Base-by-base conservation (phyloP, 92 coral and sea anemone species). In the Epizoanthus fatuus region DNA sequence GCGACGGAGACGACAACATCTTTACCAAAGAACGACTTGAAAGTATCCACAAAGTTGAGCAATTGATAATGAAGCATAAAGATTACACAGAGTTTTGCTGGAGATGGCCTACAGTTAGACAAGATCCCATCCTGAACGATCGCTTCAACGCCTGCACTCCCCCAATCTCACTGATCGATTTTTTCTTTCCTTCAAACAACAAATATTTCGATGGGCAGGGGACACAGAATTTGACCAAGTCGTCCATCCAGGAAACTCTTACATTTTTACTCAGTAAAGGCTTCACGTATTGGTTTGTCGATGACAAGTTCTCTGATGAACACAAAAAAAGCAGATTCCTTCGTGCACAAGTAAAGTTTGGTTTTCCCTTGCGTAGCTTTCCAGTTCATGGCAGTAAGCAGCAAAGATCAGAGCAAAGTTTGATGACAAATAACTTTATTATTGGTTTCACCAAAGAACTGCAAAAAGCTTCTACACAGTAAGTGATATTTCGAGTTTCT, bases 331-430 rank as follows among this genome's bases (percentile, higher is more conserved):
- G 97, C 75, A 84, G 86, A 40, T 84, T 97, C 55, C 86, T 97
- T 20, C 96, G 99, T 5, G 98, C 99, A 12, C 96, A 95, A 63
- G 19, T 97, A 14, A 93, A 86, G 87, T 91, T 97, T 88, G 99
- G 99, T 1, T 89, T 8, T 42, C 99, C 99, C 4, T 69, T 91
- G 57, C 85, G 90, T 38, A 92, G 95, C 8, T 81, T 83, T 40
- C 63, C 45, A 3, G 63, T 63, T 6, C 72, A 47, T 15, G 90
- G 73, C 11, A 6, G 11, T 5, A 37, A 13, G 4, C 75, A 84
- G 3, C 39, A 52, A 47, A 47, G 6, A 4, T 25, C 42, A 15
- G 64, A 75, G 4, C 97, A 93, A 39, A 57, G 29, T 0, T 49
- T 53, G 7, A 73, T 75, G 38, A 89, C 75, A 72, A 76, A 86